Evolutionary conservation across 2,888 invertebrate species (phyloP).

Genomic region (Timema podura): DNA sequence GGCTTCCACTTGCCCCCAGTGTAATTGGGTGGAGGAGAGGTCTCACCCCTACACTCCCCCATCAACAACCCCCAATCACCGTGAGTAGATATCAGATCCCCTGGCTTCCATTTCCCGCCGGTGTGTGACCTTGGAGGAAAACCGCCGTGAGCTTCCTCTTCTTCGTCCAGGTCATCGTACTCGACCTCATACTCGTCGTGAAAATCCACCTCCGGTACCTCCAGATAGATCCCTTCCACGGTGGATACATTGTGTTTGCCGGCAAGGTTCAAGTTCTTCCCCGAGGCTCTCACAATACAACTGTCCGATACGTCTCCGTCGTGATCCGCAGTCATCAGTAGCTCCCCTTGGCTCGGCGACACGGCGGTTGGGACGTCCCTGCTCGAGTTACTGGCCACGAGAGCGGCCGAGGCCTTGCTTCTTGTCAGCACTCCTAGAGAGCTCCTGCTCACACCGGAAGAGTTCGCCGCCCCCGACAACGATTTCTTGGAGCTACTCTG

Average conservation of each 20-base stretch:
- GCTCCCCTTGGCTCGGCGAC: constrained; percentile 6
- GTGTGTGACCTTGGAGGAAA: constrained; percentile 55
- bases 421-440: constrained; percentile 44
- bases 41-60: constrained; percentile 15
- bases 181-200: constrained; percentile 22
- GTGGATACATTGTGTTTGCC: background rate
- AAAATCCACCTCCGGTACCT: constrained; percentile 16
- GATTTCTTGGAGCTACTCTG: constrained; percentile 38
- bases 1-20: constrained; percentile 66
- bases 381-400: constrained; percentile 42
- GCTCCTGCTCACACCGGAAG: background rate
- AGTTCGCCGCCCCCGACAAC: constrained; percentile 12
- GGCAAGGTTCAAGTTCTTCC: background rate
- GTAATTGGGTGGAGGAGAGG: constrained; percentile 49
- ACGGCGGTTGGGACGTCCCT: constrained; percentile 18
- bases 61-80: constrained; percentile 24
- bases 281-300: constrained; percentile 1
- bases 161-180: constrained; percentile 17
- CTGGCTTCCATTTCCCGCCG: constrained; percentile 74
- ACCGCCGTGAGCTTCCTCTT: constrained; percentile 30
- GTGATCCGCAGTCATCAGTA: background rate
- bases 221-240: constrained; percentile 4
- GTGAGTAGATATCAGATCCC: constrained; percentile 37
- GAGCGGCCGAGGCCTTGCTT: constrained; percentile 45
- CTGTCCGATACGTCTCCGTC: constrained; percentile 8